Evolutionary conservation across 2,113 vertebrate species (phyloP).

Genomic region (Lampris incognitus): DNA sequence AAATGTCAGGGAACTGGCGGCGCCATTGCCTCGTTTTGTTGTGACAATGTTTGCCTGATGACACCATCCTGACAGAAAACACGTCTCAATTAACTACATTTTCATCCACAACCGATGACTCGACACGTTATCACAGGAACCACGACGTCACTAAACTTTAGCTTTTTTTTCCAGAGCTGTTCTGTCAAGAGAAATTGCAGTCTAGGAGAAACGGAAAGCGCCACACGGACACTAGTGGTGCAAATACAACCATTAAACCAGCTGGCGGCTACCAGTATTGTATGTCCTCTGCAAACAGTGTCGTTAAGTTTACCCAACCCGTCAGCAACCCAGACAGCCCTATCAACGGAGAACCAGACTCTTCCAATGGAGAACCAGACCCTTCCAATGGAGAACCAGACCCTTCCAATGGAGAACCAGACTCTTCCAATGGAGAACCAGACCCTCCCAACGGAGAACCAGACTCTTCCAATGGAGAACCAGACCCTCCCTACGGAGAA

Average conservation of each 20-base stretch:
- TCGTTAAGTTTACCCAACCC: slow-evolving; percentile 45
- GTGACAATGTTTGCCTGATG: not conserved
- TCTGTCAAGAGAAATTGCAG: slow-evolving; percentile 21
- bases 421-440: too few relatives aligned
- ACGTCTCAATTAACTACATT: not conserved
- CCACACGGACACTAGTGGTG: slow-evolving; percentile 19
- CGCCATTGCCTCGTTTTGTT: not conserved
- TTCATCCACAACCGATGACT: not conserved
- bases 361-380: too few relatives aligned
- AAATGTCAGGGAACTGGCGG: not conserved
- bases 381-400: too few relatives aligned
- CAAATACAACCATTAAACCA: slow-evolving; percentile 45
- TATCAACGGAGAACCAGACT: too few relatives aligned
- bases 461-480: too few relatives aligned
- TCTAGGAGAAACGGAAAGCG: slow-evolving; percentile 1
- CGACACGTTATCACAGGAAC: slow-evolving; percentile 20
- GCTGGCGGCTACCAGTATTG: too few relatives aligned
- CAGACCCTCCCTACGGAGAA: too few relatives aligned
- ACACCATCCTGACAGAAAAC: not conserved
- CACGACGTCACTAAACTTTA: slow-evolving; percentile 22
- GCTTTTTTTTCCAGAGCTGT: too few relatives aligned
- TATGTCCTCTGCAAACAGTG: slow-evolving; percentile 1
- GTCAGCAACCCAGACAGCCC: slow-evolving; percentile 14
- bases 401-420: too few relatives aligned
- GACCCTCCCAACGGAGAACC: too few relatives aligned